phyloP scores from a whole-genome alignment of 2,113 vertebrate genomes.

The Vulpes ferrilata region DNA sequence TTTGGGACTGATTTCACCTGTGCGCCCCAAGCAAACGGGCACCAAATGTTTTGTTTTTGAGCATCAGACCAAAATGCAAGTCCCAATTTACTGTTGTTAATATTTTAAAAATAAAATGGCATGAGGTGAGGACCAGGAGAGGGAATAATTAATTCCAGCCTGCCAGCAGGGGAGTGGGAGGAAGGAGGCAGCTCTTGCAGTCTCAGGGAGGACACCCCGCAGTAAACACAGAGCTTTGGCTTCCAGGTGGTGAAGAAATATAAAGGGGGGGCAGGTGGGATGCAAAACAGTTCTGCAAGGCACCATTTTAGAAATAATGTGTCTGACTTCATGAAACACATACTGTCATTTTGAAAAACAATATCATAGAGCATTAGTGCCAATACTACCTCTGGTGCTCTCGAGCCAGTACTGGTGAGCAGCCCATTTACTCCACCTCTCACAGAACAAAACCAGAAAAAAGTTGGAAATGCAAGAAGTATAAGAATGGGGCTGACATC shows the following conservation, averaged over 20 bases:
- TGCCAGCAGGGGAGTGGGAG: slow-evolving; percentile 27
- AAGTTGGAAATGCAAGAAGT: background rate
- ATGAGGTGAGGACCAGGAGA: background rate
- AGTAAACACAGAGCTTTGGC: background rate
- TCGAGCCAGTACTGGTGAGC: background rate
- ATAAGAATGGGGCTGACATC: background rate
- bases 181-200: background rate
- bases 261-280: background rate
- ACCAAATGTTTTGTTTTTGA: background rate
- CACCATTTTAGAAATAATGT: background rate
- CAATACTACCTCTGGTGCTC: background rate
- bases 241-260: background rate
- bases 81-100: slow-evolving; percentile 2
- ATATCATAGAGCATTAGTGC: background rate
- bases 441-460: background rate
- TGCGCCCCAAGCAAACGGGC: background rate
- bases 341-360: background rate
- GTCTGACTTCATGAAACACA: background rate
- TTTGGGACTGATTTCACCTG: background rate
- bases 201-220: background rate
- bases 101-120: slow-evolving; percentile 53
- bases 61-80: background rate
- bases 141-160: slow-evolving; percentile 32
- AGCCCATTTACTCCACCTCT: background rate
- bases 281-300: background rate